Base-by-base conservation (phyloP, 2,113 vertebrate genomes). In the Amia ocellicauda region DNA sequence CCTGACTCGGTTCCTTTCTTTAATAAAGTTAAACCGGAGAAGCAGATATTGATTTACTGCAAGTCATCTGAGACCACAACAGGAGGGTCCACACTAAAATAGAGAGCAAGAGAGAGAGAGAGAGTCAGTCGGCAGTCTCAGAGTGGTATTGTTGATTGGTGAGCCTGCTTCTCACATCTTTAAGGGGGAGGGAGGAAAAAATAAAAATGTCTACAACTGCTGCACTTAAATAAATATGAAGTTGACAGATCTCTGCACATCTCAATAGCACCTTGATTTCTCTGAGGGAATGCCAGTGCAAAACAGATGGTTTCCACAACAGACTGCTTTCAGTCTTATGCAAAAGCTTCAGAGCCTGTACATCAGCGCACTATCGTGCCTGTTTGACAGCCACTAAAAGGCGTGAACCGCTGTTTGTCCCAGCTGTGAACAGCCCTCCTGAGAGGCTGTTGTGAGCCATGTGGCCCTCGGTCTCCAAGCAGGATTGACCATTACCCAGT, bases 11-110 rank as follows among this genome's bases (percentile, higher is more conserved):
- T n/a, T n/a, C n/a, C n/a, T n/a, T 49, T 27, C 41, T 64, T 58
- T 57, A 64, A 58, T 49, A 64, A 64, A 58, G 42, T 57, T 47
- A 31, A 43, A 36, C 40, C 28, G n/a, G 63, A 20, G 19, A 31
- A 26, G 36, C 41, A 49, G 19, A 17, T 57, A 64, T 64, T 64
- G 63, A 64, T 64, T 57, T 64, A 64, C 20, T 27, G 11, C 11
- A 16, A 55, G 36, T 57, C 62, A 55, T 28, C 16, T 55, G 62
- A 55, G 62, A 63, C 20, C 55, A 41, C 27, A 47, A n/a, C 56
- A 64, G 9, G 14, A 14, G 17, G 13, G 7, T n/a, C n/a, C n/a
- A 10, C n/a, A 20, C 11, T 2, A 36, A 28, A 14, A 11, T 9
- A 13, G n/a, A 22, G 26, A 60, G 23, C 16, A 23, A 43, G 59